These are phyloP conservation scores for Bombus pyrosoma DNA, from an alignment of 1,140 invertebrate genomes.

Conservation along the genomic window DNA sequence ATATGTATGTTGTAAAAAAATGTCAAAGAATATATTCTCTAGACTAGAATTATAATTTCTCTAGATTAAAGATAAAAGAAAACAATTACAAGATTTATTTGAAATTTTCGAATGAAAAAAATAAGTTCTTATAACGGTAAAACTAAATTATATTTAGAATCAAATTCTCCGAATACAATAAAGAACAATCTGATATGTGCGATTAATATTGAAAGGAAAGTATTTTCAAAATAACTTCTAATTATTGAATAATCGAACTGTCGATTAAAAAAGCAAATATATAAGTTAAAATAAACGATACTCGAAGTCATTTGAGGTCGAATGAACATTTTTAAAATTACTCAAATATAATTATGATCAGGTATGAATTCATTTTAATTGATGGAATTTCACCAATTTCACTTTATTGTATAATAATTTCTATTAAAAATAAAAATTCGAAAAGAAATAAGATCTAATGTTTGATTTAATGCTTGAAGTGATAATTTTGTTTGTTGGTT, in stretches of 20 bases:
- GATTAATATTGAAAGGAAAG: neutral
- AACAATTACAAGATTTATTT: neutral
- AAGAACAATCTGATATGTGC: neutral
- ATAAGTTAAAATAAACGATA: neutral
- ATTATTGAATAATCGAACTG: neutral
- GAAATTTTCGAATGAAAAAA: neutral
- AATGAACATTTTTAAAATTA: neutral
- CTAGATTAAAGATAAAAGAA: neutral
- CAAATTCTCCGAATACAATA: neutral
- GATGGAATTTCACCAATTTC: neutral
- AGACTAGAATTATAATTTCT: neutral
- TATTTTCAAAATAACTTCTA: neutral
- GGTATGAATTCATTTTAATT: neutral
- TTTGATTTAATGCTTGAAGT: no score
- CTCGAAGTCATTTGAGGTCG: no score
- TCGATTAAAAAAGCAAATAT: neutral
- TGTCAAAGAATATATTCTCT: no score
- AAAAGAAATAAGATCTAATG: no score
- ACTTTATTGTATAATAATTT: no score
- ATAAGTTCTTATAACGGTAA: no score
- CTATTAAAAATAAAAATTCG: no score
- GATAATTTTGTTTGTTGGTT: no score
- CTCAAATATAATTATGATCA: neutral
- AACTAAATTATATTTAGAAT: neutral
- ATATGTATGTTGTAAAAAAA: no score